phyloP scores from a whole-genome alignment of 2,888 invertebrate genomes.

The Noctua pronuba region DNA sequence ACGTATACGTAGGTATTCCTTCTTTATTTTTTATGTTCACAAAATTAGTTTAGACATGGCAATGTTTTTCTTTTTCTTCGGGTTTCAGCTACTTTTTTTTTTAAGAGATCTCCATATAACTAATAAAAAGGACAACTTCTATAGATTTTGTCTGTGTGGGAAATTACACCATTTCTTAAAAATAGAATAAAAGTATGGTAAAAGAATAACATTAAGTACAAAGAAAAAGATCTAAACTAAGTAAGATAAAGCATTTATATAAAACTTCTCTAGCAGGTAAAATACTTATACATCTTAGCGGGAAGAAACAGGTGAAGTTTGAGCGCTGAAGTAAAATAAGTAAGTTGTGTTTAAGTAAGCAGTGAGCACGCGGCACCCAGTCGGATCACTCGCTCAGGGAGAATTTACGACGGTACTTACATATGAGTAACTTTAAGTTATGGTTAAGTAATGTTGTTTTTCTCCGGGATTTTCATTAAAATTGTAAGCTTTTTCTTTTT shows the following conservation, averaged over 20 bases:
- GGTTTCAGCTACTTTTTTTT: background rate
- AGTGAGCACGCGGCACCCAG: slow-evolving; percentile 61
- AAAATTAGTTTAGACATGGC: background rate
- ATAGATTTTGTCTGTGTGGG: background rate
- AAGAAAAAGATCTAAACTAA: background rate
- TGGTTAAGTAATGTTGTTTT: background rate
- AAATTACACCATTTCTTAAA: background rate
- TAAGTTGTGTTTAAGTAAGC: slow-evolving; percentile 67
- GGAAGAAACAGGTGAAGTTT: slow-evolving; percentile 63
- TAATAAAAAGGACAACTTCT: background rate
- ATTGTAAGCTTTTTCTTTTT: background rate
- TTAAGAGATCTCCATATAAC: background rate
- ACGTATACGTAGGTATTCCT: background rate
- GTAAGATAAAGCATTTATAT: slow-evolving; percentile 37
- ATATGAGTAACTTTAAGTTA: slow-evolving; percentile 44
- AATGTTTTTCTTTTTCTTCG: too few species aligned
- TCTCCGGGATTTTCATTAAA: slow-evolving; percentile 1
- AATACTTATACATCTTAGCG: slow-evolving; percentile 46
- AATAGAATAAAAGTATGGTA: background rate
- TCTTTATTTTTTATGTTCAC: background rate
- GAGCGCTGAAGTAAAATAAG: slow-evolving; percentile 66
- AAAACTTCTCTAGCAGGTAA: slow-evolving; percentile 44
- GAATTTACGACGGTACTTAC: slow-evolving; percentile 58
- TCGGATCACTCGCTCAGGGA: slow-evolving; percentile 61
- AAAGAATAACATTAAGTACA: background rate